Evolutionary conservation across 30 jellyfish, hydroid and myxozoan species (phyloP).

Genomic region (Euphysa ruthae): DNA sequence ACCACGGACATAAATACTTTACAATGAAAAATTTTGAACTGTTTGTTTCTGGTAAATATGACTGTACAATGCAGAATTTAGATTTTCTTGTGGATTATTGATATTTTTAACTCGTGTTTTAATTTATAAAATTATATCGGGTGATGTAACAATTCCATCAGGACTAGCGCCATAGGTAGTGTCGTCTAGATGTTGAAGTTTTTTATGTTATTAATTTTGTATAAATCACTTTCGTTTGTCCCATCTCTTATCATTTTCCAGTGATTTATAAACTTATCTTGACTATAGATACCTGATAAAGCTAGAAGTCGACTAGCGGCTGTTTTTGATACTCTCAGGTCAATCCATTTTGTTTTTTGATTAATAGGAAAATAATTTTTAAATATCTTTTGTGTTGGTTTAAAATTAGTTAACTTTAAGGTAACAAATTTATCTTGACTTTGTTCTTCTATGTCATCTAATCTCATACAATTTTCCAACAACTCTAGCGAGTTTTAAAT

Average conservation of each 20-base stretch:
- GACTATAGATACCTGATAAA: neutral
- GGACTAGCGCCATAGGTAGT: neutral
- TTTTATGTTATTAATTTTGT: too few species aligned
- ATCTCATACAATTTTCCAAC: too few species aligned
- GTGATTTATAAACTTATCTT: neutral
- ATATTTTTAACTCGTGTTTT: neutral
- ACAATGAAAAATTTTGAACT: too few species aligned
- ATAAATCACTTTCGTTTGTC: too few species aligned
- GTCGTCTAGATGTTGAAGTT: neutral
- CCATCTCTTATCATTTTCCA: neutral
- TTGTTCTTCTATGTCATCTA: too few species aligned
- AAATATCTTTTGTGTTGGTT: neutral
- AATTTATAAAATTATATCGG: neutral
- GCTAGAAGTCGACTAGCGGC: neutral
- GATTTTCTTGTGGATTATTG: too few species aligned
- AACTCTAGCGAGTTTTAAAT: neutral
- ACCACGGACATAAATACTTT: neutral
- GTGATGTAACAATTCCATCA: neutral
- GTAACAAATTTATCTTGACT: too few species aligned
- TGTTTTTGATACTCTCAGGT: neutral
- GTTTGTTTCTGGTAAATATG: too few species aligned
- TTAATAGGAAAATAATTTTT: neutral
- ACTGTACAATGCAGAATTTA: too few species aligned
- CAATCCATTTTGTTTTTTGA: constrained; percentile 2
- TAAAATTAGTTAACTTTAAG: neutral